Base-by-base conservation (phyloP, 2,113 vertebrate species). In the Limnothrissa miodon region DNA sequence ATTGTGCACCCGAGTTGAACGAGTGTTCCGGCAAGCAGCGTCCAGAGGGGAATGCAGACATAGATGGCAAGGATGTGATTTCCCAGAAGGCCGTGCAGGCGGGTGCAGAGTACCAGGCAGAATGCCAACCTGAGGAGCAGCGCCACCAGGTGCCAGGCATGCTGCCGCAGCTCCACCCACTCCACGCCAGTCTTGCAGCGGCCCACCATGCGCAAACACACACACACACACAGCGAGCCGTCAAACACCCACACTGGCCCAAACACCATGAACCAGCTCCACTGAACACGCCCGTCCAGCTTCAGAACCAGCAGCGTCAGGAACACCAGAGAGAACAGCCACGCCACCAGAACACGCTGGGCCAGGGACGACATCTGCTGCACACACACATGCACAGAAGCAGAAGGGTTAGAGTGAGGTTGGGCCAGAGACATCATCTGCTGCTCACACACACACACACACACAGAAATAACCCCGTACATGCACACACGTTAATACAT, bases 211-310 rank as follows among this genome's bases (percentile, higher is more conserved):
- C 87, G 95, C 95, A 19, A 98, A 91, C 96, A 99, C 96, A n/a
- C n/a, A n/a, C n/a, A n/a, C 79, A 99, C 95, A 0, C 98, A 92
- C 44, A 99, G 96, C 83, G 98, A 96, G 39, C 96, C 95, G 9
- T 99, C 98, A 33, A 98, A 97, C 87, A 98, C 95, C 98, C 98
- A 99, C 85, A 99, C 94, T 0, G 97, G 98, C 84, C 98, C 96
- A 80, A 99, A 99, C 90, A 99, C 96, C 82, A 98, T 95, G 90
- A 99, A 98, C 97, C 98, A 99, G 93, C 95, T 99, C 98, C 98
- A 98, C 0, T 96, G 95, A 7, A 97, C 97, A 87, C 98, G 98
- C 83, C 97, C 96, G 87, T 99, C 98, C 94, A 99, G 86, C 91
- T 98, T 99, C 78, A 99, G 94, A 45, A 98, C 97, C 86, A 99